Conservation (phyloP, 1,140 invertebrate genomes). For the Lasioglossum albipes region DNA sequence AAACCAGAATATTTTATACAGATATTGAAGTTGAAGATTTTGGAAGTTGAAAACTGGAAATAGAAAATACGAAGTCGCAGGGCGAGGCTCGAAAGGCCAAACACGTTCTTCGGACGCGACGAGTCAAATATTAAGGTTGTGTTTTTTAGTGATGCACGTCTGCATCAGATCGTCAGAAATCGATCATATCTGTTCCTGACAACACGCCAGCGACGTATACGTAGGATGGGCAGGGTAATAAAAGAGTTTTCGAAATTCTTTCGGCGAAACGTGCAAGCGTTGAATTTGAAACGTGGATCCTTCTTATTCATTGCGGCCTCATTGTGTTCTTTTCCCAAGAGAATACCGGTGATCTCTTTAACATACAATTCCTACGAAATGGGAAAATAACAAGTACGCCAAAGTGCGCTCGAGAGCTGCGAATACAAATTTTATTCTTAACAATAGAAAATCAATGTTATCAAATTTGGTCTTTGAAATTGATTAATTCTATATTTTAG, state of each 20-base stretch:
- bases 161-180: constrained; percentile 50
- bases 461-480: no score
- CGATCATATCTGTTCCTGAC: constrained; percentile 47
- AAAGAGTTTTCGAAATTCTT: constrained; percentile 19
- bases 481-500: no score
- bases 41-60: neutral
- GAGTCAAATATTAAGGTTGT: constrained; percentile 12
- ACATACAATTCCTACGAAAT: neutral
- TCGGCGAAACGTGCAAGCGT: constrained; percentile 17
- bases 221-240: neutral
- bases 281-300: neutral
- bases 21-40: no score
- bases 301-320: constrained; percentile 7
- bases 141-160: constrained; percentile 52
- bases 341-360: neutral
- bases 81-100: neutral
- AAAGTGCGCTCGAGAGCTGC: no score
- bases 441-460: no score
- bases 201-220: constrained; percentile 24
- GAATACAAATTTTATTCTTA: no score
- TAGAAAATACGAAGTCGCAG: neutral
- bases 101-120: neutral
- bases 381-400: no score
- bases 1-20: no score
- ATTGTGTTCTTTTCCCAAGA: neutral